Evolutionary conservation across 1,140 invertebrate species (phyloP).

Genomic region (Vanessa atalanta): DNA sequence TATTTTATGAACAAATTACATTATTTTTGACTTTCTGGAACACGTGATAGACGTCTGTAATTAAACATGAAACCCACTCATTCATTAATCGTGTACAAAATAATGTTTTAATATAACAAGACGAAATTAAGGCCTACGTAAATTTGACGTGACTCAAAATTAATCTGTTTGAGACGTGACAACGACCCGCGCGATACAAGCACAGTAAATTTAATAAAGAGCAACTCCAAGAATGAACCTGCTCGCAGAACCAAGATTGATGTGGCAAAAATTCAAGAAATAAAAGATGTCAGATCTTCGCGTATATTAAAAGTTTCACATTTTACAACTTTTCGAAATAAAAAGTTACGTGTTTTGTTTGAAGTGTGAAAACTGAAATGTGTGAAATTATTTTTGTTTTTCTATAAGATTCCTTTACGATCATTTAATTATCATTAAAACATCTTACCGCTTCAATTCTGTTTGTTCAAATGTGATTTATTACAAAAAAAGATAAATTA

Average conservation of each 20-base stretch:
- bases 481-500: neutral
- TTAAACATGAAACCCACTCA: neutral
- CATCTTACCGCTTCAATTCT: too few relatives aligned
- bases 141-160: slow-evolving; percentile 68
- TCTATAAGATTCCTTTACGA: too few relatives aligned
- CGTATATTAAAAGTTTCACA: slow-evolving; percentile 43
- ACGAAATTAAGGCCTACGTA: slow-evolving; percentile 56
- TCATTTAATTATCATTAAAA: too few relatives aligned
- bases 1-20: too few relatives aligned
- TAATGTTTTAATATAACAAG: slow-evolving; percentile 25
- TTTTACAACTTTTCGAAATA: slow-evolving; percentile 29
- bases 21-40: too few relatives aligned
- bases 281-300: slow-evolving; percentile 50
- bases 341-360: neutral
- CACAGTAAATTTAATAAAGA: slow-evolving; percentile 68
- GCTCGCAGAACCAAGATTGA: slow-evolving; percentile 56
- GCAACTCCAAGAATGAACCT: slow-evolving; percentile 35
- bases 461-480: neutral
- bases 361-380: neutral
- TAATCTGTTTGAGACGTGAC: slow-evolving; percentile 55
- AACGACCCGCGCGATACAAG: slow-evolving; percentile 47
- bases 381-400: too few relatives aligned
- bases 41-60: neutral
- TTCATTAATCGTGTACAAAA: neutral
- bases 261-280: slow-evolving; percentile 54